These are phyloP conservation scores for Eupithecia dodoneata DNA, from an alignment of 2,888 invertebrate genomes.

Conservation along the genomic window DNA sequence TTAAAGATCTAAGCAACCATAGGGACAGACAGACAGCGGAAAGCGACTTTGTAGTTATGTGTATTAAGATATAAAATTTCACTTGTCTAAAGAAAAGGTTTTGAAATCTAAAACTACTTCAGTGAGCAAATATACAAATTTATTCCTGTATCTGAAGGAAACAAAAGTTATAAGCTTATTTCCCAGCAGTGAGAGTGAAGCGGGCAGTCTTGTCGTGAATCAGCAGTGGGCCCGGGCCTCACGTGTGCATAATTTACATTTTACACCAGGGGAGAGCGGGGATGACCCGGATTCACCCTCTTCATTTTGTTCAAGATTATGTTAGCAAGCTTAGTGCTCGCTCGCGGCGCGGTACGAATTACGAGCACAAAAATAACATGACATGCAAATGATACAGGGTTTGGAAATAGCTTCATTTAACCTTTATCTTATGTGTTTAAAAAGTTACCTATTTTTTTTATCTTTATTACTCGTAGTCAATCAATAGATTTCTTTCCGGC, in stretches of 20 bases:
- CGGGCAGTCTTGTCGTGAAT: not conserved
- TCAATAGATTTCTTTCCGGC: no score
- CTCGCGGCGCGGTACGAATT: constrained; percentile 12
- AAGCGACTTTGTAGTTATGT: no score
- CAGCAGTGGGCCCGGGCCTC: constrained; percentile 9
- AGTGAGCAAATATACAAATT: not conserved
- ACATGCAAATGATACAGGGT: not conserved
- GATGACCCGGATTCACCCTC: constrained; percentile 29
- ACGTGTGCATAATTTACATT: constrained; percentile 32
- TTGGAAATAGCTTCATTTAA: not conserved
- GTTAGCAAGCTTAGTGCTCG: constrained; percentile 5
- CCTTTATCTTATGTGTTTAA: not conserved
- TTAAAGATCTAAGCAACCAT: no score
- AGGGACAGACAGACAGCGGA: no score
- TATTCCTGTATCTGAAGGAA: not conserved
- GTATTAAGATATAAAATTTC: no score
- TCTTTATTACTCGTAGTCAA: no score
- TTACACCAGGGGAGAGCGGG: constrained; percentile 13
- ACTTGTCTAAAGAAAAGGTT: no score
- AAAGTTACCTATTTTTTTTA: not conserved
- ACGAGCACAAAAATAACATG: constrained; percentile 8
- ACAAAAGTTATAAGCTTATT: not conserved
- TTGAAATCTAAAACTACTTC: not conserved
- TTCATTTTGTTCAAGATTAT: constrained; percentile 19
- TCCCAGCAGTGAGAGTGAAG: constrained; percentile 3